Base-by-base conservation (phyloP, 2,888 invertebrate genomes). In the Tipula unca region DNA sequence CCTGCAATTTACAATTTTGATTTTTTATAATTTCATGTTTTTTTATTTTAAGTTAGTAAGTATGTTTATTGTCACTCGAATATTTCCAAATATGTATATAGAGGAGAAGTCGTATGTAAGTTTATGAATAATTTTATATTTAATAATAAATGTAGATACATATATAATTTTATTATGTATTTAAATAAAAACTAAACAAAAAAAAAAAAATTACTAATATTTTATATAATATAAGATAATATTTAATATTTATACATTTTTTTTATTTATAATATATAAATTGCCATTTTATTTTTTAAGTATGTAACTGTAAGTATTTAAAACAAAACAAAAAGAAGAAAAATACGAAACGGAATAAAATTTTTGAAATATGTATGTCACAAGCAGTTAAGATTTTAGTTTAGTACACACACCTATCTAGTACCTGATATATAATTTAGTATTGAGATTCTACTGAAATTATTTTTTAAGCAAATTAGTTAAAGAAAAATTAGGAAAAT, bases 1-100 rank as follows among this genome's bases (percentile, higher is more conserved):
- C 69, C 69, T 69, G 69, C 69, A 69, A 69, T 69, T 69, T 69
- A 69, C 69, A 69, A 69, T 54, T 54, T 54, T 54, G 48, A 54
- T 54, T 54, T 54, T 3, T 54, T 54, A 17, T 14, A 42, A 42
- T 42, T 42, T 42, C 10, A 42, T 48, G 17, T 48, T 36, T 36
- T 13, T 39, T 39, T 10, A 39, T 39, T 39, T 39, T 39, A 10
- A 0, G 14, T 42, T 54, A n/a, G n/a, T 42, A 13, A 13, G 1
- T 69, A 1, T 69, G 8, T 69, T 69, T 69, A 69, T 69, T 69
- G 69, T 69, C 69, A 69, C 13, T 69, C 69, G 69, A 69, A 69
- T 69, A 69, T 69, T 69, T 10, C 69, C 69, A 69, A 69, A 69
- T 54, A 25, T 20, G 25, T 25, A 25, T 69, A 13, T 25, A 69